phyloP scores from a whole-genome alignment of 1,140 invertebrate genomes.

The Proales similis region DNA sequence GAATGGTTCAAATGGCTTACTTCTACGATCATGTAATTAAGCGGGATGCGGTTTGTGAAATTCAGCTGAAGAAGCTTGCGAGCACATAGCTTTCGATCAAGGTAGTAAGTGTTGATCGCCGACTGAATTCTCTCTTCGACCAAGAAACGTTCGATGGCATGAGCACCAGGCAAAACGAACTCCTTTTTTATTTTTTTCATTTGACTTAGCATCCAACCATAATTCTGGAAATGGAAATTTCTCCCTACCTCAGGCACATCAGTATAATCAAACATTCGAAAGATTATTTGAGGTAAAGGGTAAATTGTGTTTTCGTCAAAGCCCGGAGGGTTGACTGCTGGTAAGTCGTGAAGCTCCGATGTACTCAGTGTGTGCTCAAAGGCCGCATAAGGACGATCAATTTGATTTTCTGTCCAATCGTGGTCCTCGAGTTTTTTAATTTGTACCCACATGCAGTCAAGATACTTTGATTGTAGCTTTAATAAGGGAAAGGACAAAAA shows the following conservation, averaged over 20 bases:
- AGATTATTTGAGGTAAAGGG: constrained; percentile 64
- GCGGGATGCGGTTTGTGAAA: constrained; percentile 83
- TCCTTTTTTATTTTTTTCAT: too few relatives aligned
- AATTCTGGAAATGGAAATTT: constrained; percentile 44
- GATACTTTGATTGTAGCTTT: constrained; percentile 58
- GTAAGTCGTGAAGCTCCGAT: constrained; percentile 61
- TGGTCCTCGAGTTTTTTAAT: constrained; percentile 80
- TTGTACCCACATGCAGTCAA: constrained; percentile 95
- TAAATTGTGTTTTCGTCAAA: constrained; percentile 80
- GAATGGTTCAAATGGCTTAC: constrained; percentile 42
- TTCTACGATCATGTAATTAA: constrained; percentile 97
- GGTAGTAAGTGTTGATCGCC: constrained; percentile 78
- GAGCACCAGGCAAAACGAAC: constrained; percentile 73
- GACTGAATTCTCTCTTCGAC: constrained; percentile 93
- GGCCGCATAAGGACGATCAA: constrained; percentile 82
- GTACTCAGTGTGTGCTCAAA: constrained; percentile 91
- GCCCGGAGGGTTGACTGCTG: constrained; percentile 74
- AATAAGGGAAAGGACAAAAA: background rate
- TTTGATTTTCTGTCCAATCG: constrained; percentile 95
- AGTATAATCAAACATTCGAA: constrained; percentile 87
- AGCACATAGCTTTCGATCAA: constrained; percentile 88
- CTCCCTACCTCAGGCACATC: constrained; percentile 93
- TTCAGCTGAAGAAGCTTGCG: constrained; percentile 81
- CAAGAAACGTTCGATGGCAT: constrained; percentile 92
- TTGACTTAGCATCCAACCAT: constrained; percentile 9